Base-by-base conservation (phyloP, 2,113 vertebrate genomes). In the Spea bombifrons region DNA sequence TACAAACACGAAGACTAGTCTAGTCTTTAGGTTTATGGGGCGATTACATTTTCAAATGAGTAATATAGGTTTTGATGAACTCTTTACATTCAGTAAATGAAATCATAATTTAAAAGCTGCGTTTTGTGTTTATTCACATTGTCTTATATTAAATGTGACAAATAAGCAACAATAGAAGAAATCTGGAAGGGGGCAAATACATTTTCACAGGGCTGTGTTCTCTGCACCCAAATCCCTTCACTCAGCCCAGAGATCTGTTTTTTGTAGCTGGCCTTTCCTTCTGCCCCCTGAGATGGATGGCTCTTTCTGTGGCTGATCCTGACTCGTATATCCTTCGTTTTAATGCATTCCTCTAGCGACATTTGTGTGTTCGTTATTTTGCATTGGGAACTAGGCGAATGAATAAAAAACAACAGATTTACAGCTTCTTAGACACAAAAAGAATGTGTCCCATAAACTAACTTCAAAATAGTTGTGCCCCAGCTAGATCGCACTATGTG, bases 291-390 rank as follows among this genome's bases (percentile, higher is more conserved):
- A 76, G 75, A 69, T 69, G 55, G 7, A 69, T 76, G 48, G n/a
- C 15, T n/a, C 63, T 64, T 43, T 16, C n/a, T 15, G n/a, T 68
- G 52, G n/a, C 50, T 52, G 9, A 50, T 17, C 55, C 8, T 15
- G 16, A 44, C 66, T 70, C 66, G n/a, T 76, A 61, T 57, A 76
- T 76, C 75, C 69, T 64, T 2, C 3, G n/a, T 12, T 15, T 76
- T 49, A 76, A 69, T 70, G 66, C 75, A 61, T 76, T 76, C 66
- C 74, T 69, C 4, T 5, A 16, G 53, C 61, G 66, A 76, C 75
- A 61, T 59, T 12, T 76, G 65, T 68, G 55, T 76, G 67, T 76
- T 68, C 59, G 50, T 48, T 59, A 55, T 68, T 53, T 46, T 48
- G 53, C 55, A 61, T n/a, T 59, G 45, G 45, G 53, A 65, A 66